These are phyloP conservation scores for Tyrophagus putrescentiae DNA, from an alignment of 1,140 invertebrate species.

Conservation along the genomic window DNA sequence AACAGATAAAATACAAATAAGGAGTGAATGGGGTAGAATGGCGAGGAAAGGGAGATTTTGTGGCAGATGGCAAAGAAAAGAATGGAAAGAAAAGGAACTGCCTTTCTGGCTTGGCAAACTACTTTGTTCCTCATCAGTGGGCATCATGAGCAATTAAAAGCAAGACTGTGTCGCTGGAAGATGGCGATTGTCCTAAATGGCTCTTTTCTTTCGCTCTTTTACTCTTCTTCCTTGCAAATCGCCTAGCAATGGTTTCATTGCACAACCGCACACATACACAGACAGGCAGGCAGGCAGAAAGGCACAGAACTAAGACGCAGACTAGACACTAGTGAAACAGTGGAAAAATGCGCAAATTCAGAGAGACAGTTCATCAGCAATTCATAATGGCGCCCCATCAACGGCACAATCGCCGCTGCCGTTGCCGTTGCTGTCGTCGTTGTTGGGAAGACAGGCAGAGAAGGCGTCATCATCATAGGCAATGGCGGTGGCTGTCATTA, in stretches of 20 bases:
- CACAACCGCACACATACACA: no score
- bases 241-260: no score
- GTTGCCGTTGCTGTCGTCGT: background rate
- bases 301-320: background rate
- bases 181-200: background rate
- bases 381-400: constrained; percentile 12
- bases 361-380: background rate
- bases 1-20: background rate
- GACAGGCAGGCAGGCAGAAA: background rate
- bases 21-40: background rate
- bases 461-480: background rate
- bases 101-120: background rate
- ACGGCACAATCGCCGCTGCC: background rate
- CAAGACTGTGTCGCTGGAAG: no score
- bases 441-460: no score
- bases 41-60: no score
- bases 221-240: no score
- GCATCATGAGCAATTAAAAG: no score
- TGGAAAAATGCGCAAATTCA: no score
- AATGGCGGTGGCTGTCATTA: constrained; percentile 5
- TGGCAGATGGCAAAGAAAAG: no score
- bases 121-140: no score
- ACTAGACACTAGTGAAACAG: background rate
- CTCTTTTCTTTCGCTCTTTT: no score
- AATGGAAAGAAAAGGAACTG: background rate